Percentiles rank a stretch among this genome's conserved stretches.
These are phyloP conservation scores for Rhinolophus sinicus DNA, from an alignment of 2,113 vertebrate species.

Conservation along the genomic window DNA sequence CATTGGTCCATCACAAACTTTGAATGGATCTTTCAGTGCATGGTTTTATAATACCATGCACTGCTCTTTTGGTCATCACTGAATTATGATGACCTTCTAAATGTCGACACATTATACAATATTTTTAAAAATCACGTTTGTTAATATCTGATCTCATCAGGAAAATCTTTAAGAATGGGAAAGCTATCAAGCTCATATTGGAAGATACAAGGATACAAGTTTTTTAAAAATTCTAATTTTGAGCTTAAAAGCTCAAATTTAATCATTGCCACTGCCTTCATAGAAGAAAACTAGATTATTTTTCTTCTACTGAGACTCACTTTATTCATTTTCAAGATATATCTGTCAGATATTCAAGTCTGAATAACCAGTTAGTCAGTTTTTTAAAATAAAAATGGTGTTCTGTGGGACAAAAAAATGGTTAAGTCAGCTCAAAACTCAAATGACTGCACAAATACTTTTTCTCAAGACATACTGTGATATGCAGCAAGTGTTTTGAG, in stretches of 20 bases:
- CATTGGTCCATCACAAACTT: neutral
- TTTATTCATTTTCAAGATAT: neutral
- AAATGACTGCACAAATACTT: neutral
- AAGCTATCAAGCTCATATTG: neutral
- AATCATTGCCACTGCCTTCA: neutral
- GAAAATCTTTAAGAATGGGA: neutral
- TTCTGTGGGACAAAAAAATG: neutral
- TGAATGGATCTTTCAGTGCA: neutral
- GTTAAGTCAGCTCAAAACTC: neutral
- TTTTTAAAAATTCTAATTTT: slow-evolving; percentile 19
- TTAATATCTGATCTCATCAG: neutral
- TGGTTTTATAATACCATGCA: neutral
- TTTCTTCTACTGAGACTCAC: neutral
- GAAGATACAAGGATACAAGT: neutral
- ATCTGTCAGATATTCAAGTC: neutral
- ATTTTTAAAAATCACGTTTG: neutral
- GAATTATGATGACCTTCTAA: neutral
- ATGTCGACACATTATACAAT: neutral
- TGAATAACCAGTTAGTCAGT: neutral
- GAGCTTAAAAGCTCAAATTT: slow-evolving; percentile 17
- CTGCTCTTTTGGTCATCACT: neutral
- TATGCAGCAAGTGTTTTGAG: neutral
- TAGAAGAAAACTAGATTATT: neutral
- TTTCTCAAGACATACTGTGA: neutral
- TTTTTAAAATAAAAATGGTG: neutral